These are phyloP conservation scores for Lasius platythorax DNA, from an alignment of 2,888 invertebrate genomes.

Conservation along the genomic window DNA sequence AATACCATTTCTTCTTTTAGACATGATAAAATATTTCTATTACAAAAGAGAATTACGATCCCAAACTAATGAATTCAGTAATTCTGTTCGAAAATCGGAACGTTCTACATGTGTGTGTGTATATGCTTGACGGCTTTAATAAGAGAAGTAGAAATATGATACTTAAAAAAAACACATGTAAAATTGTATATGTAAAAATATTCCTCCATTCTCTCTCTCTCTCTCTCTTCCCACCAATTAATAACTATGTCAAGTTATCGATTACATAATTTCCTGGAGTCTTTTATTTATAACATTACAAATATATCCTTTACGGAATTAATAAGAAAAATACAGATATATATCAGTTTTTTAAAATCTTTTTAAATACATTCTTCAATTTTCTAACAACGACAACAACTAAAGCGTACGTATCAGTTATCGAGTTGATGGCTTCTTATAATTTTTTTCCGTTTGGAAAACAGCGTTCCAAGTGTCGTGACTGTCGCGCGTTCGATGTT, in stretches of 20 bases:
- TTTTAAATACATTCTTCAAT: neutral
- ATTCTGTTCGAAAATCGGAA: neutral
- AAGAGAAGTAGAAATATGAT: neutral
- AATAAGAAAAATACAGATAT: neutral
- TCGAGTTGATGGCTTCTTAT: neutral
- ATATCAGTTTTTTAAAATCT: neutral
- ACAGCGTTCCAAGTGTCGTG: neutral
- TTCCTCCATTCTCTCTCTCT: neutral
- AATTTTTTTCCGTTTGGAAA: constrained; percentile 2
- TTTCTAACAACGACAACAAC: neutral
- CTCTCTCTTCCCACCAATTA: neutral
- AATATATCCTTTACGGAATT: neutral
- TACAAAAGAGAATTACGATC: neutral
- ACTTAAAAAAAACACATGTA: neutral
- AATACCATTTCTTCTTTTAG: neutral
- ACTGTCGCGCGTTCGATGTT: neutral
- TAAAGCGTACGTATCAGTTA: neutral
- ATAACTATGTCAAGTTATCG: neutral
- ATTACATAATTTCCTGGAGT: neutral
- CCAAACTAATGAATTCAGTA: neutral
- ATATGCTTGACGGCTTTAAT: neutral
- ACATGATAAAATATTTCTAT: neutral
- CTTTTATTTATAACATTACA: neutral
- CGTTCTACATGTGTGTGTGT: neutral
- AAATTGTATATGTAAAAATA: neutral